A percentile compares a stretch with the other conserved stretches of the same genome.
Evolutionary conservation across 2,113 vertebrate genomes (phyloP).

Genomic region (Panthera uncia): DNA sequence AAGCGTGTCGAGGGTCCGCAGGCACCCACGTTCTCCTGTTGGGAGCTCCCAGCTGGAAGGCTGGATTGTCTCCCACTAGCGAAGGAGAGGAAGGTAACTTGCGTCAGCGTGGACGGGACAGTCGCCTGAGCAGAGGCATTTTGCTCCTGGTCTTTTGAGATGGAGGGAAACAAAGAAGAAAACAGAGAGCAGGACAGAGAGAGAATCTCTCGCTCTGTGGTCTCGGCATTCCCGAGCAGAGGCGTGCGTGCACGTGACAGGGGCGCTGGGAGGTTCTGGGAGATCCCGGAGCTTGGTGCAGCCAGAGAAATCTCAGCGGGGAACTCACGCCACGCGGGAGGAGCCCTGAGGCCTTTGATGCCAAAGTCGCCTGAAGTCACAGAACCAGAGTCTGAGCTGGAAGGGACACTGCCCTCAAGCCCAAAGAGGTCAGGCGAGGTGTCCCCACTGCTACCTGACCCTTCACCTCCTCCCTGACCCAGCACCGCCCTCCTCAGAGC

Average conservation of each 20-base stretch:
- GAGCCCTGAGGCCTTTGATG: background rate
- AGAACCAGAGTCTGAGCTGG: background rate
- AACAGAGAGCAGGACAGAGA: background rate
- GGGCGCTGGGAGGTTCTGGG: background rate
- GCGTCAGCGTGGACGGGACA: background rate
- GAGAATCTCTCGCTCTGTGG: background rate
- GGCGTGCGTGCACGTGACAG: background rate
- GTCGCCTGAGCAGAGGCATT: no score
- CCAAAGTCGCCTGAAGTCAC: background rate
- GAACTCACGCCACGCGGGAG: background rate
- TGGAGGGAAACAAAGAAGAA: background rate
- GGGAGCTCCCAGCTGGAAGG: background rate
- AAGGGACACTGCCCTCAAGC: background rate
- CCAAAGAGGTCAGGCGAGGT: background rate
- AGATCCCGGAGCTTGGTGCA: background rate
- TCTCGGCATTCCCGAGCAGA: background rate
- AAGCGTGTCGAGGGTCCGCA: rapidly evolving
- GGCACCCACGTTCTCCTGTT: rapidly evolving
- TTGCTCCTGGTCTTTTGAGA: background rate
- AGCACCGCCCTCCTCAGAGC: background rate
- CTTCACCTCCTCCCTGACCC: no score
- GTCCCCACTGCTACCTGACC: rapidly evolving
- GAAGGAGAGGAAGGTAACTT: background rate
- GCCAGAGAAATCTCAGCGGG: background rate
- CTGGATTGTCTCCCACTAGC: background rate